These are phyloP conservation scores for Zaprionus davidi DNA, from an alignment of 1,140 invertebrate genomes.

Conservation along the genomic window DNA sequence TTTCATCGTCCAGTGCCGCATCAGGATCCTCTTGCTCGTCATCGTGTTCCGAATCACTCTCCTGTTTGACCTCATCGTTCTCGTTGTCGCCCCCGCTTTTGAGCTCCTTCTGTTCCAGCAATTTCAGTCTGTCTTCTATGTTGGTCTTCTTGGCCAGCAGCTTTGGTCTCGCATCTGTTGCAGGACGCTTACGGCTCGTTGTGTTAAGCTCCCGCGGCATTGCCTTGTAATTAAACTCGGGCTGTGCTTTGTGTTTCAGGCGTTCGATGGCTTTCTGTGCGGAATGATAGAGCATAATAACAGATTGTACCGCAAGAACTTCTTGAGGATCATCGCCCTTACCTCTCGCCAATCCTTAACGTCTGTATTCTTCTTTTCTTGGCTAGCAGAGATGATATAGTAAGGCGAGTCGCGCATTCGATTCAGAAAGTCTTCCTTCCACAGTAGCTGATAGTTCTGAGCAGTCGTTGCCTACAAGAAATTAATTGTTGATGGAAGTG, in stretches of 20 bases:
- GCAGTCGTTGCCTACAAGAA: slow-evolving; percentile 58
- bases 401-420: slow-evolving; percentile 86
- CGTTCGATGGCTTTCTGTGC: slow-evolving; percentile 87
- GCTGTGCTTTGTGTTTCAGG: slow-evolving; percentile 85
- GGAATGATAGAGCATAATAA: not conserved
- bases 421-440: slow-evolving; percentile 82
- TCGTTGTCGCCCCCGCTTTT: slow-evolving; percentile 86
- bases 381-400: slow-evolving; percentile 87
- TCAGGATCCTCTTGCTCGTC: slow-evolving; percentile 85
- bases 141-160: slow-evolving; percentile 61
- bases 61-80: slow-evolving; percentile 85
- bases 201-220: slow-evolving; percentile 86
- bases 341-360: slow-evolving; percentile 75
- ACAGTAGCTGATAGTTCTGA: slow-evolving; percentile 76
- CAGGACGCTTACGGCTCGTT: slow-evolving; percentile 57
- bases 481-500: not conserved
- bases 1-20: slow-evolving; percentile 87
- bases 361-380: slow-evolving; percentile 83
- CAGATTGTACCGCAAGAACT: no score
- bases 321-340: not conserved
- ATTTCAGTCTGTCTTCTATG: slow-evolving; percentile 82
- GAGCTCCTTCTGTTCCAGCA: slow-evolving; percentile 86
- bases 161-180: slow-evolving; percentile 36
- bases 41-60: slow-evolving; percentile 83
- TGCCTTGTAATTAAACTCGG: slow-evolving; percentile 85